Evolutionary conservation across 2,888 invertebrate genomes (phyloP), one percentile per base, ranked within the genome.

Genomic region (Drosophila recens): DNA sequence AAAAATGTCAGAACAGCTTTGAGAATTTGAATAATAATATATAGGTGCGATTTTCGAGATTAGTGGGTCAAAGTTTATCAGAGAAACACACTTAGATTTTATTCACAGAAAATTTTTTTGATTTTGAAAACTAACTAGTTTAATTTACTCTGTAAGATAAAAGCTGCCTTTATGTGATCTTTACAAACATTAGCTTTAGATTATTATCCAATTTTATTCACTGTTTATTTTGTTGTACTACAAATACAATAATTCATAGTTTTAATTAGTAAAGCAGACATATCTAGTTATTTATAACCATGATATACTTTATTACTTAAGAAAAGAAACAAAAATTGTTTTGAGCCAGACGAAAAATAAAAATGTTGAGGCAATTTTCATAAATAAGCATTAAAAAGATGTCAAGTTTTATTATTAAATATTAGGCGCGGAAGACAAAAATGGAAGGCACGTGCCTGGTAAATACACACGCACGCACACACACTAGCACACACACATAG

Each of bases 341-440:
- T n/a, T 27, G 33, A 42, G 56, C 23, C 42, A 62, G 54, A 62
- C 48, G n/a, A 56, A 49, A 66, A 46, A 43, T 17, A 17, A 45
- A 36, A 36, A n/a, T 17, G 51, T 46, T 53, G 8, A 20, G 36
- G 56, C 63, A 65, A 65, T 78, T 76, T 76, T 79, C 75, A 78
- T 80, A 80, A 78, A 80, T 67, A 80, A 64, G 64, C 68, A 78
- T 79, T 79, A 79, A 75, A 74, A 77, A 74, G 40, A 61, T 61
- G 65, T 53, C 67, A 77, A 74, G 78, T 62, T 75, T 71, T 81
- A 72, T 79, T 80, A 81, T 81, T 82, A 74, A 82, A 81, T 79
- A 68, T 75, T 72, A 72, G 75, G 61, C 70, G 27, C 59, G 54
- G 56, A 33, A 53, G 75, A 76, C 72, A 66, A 52, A 70, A 74